Base-by-base conservation (phyloP, 1,140 invertebrate species). In the Andrena cerasifolii region DNA sequence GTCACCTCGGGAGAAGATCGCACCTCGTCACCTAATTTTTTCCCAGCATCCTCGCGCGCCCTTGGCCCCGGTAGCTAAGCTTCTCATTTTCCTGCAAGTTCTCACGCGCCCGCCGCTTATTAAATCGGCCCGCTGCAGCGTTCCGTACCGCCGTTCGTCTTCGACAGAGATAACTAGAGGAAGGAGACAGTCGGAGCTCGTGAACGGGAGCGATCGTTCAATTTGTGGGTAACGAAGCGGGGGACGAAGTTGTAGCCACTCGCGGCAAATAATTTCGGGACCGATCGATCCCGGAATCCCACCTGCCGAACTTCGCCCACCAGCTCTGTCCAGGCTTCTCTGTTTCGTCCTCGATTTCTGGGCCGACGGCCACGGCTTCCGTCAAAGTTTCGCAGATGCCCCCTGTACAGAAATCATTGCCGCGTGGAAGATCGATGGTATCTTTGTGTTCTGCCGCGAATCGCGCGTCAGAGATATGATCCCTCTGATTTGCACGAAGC, bases 141-240 rank as follows among this genome's bases (percentile, higher is more conserved):
- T n/a, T n/a, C n/a, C n/a, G n/a, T n/a, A n/a, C n/a, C n/a, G n/a
- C n/a, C n/a, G n/a, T 40, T 40, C 36, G 10, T 10, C 36, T 10
- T 40, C 36, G 4, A 40, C 36, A 40, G 10, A 40, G 36, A 40
- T 40, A 40, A 10, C 10, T 40, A 3, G 4, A 40, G 36, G 10
- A 40, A 10, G 36, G 10, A 40, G 10, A 40, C 4, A 40, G 36
- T 40, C 3, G 10, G 36, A 10, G 10, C 4, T 3, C 3, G 36
- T 40, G 36, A 51, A 33, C 26, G 16, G 47, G 2, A 51, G 10
- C 31, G 31, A 24, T 47, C 62, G 63, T 75, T 36, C 68, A 73
- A 80, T 82, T 76, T 68, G 47, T 51, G 49, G 33, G 72, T 75
- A 82, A 80, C 80, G 72, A 77, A 80, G 51, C 72, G 51, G 72